Evolutionary conservation across 1,140 invertebrate genomes (phyloP), one percentile per base, ranked within the genome.

Genomic region (Venturia canescens): DNA sequence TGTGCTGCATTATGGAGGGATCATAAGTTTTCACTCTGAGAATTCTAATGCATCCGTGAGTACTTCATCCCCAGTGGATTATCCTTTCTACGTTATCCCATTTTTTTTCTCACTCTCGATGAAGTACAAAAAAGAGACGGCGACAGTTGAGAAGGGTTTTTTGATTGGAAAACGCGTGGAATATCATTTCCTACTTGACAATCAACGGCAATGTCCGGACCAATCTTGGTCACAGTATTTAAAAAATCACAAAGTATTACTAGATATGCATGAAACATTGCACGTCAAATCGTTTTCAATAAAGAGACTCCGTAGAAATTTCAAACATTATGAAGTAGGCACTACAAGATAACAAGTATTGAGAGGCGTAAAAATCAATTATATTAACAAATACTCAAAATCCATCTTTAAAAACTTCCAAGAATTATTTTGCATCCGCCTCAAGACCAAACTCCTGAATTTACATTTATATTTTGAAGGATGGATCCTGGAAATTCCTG

Each of bases 121-220:
- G 9, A 57, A 70, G 67, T 70, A 72, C 23, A 74, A 26, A 74
- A 57, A 26, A 74, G 48, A 53, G 48, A 74, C 48, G 71, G 48
- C 71, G 31, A 74, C 71, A 74, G 16, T 74, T 74, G 44, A 11
- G 71, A 53, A 29, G 38, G 23, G 48, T 7, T 74, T 74, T 74
- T 74, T 74, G 71, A 74, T 74, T 74, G 26, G 38, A 53, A 74
- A 74, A 53, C 50, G 50, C 38, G 34, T 48, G 71, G 57, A 74
- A 26, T 50, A 18, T 72, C 21, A 23, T 72, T 15, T 23, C 50
- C 70, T 72, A 72, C 21, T 48, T 21, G 70, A 72, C 70, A 72
- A 72, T 72, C 70, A 48, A 18, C 34, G 70, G n/a, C 18, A 23
- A 72, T 4, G 11, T 72, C 21, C 38, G 21, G 38, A 38, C 38